A percentile compares a stretch with the other conserved stretches of the same genome.
Evolutionary conservation across 2,888 invertebrate species (phyloP).

Genomic region (Lingula anatina): DNA sequence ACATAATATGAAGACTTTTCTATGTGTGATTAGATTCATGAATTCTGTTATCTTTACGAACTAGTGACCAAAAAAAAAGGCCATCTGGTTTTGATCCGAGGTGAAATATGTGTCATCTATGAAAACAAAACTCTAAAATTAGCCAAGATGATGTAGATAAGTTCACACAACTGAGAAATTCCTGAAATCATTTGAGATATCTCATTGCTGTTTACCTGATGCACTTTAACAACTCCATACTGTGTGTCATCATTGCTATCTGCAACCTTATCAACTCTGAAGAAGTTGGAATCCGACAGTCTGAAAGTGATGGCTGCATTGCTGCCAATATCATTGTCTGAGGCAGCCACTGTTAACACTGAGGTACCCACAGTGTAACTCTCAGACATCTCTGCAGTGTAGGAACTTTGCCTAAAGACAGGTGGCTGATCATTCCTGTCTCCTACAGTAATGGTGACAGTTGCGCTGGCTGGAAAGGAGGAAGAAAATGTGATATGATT

Average conservation of each 20-base stretch:
- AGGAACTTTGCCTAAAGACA: slow-evolving; percentile 29
- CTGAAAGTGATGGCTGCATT: slow-evolving; percentile 93
- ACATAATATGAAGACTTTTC: no score
- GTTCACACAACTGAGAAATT: no score
- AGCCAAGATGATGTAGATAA: no score
- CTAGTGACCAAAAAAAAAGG: no score
- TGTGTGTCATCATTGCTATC: slow-evolving; percentile 20
- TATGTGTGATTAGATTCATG: no score
- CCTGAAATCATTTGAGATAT: no score
- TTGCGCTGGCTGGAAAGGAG: slow-evolving; percentile 19
- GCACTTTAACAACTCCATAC: slow-evolving; percentile 22
- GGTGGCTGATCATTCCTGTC: slow-evolving; percentile 55
- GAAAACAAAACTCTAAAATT: no score
- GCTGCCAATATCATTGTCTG: slow-evolving; percentile 52
- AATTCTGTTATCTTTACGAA: no score
- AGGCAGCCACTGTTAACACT: slow-evolving; percentile 42
- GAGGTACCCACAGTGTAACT: slow-evolving; percentile 18
- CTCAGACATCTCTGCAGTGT: slow-evolving; percentile 21
- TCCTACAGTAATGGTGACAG: slow-evolving; percentile 49
- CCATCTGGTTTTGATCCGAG: no score
- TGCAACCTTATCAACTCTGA: slow-evolving; percentile 59
- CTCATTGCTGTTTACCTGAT: slow-evolving; percentile 33
- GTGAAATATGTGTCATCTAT: no score
- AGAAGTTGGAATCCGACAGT: slow-evolving; percentile 73
- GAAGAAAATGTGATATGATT: no score